A percentile compares a stretch with the other conserved stretches of the same genome.
These are phyloP conservation scores for Phalangium opilio DNA, from an alignment of 2,888 invertebrate genomes.

Conservation along the genomic window DNA sequence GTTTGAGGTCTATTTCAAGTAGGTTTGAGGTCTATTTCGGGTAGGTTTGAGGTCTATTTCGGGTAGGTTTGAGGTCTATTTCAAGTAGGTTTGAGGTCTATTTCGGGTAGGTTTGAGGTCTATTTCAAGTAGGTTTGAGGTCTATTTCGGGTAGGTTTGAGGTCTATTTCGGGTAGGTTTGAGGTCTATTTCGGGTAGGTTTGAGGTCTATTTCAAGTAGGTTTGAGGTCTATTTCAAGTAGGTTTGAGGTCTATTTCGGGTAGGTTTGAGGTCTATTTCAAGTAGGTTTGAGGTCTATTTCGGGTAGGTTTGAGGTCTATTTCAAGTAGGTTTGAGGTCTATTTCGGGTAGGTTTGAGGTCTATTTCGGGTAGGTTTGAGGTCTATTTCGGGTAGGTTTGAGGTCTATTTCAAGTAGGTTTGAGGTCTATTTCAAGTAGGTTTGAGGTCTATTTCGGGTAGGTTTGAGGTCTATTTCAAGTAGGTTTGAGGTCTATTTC, in stretches of 20 bases:
- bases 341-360: too few species aligned
- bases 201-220: constrained; percentile 82
- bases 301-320: not conserved
- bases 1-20: constrained; percentile 83
- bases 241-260: too few species aligned
- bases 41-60: not conserved
- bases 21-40: too few species aligned
- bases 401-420: constrained; percentile 88
- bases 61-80: too few species aligned
- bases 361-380: not conserved
- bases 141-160: too few species aligned
- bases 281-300: constrained; percentile 10
- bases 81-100: too few species aligned
- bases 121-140: not conserved
- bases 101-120: not conserved
- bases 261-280: not conserved
- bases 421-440: constrained; percentile 66
- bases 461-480: not conserved
- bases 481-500: constrained; percentile 12
- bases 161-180: not conserved
- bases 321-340: too few species aligned
- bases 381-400: not conserved
- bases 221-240: constrained; percentile 83
- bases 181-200: not conserved
- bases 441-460: too few species aligned